A percentile compares a stretch with the other conserved stretches of the same genome.
These are phyloP conservation scores for Sitta carolinensis DNA, from an alignment of 2,797 vertebrate species.

Conservation along the genomic window DNA sequence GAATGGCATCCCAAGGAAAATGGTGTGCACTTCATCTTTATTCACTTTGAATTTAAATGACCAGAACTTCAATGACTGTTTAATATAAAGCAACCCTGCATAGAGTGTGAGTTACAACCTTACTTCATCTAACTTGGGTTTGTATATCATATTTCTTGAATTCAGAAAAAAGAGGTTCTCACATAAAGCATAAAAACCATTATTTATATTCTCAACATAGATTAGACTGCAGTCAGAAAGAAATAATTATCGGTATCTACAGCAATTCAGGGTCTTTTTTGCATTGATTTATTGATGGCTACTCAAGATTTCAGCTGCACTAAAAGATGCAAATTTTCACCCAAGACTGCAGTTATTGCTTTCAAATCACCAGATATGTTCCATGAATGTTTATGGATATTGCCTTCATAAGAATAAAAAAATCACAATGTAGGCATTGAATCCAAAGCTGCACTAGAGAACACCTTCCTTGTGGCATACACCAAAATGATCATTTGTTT, in stretches of 20 bases:
- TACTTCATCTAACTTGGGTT: neutral
- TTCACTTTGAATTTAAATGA: neutral
- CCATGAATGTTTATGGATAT: slow-evolving; percentile 2
- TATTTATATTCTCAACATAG: slow-evolving; percentile 24
- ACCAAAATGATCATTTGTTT: neutral
- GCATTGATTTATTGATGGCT: slow-evolving; percentile 28
- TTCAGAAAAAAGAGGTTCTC: neutral
- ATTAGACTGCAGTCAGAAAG: slow-evolving; percentile 5
- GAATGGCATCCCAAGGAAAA: slow-evolving; percentile 4
- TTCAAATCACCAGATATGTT: neutral
- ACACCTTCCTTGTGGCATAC: neutral
- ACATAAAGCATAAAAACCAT: neutral
- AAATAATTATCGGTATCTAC: neutral
- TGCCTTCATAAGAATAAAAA: slow-evolving; percentile 10
- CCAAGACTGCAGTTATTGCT: neutral
- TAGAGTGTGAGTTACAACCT: neutral
- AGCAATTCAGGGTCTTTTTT: neutral
- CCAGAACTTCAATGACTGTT: neutral
- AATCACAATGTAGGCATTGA: neutral
- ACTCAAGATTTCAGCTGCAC: neutral
- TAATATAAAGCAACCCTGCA: neutral
- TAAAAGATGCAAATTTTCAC: slow-evolving; percentile 34
- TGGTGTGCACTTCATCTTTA: neutral
- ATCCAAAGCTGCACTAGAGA: neutral
- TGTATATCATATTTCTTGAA: neutral